Evolutionary conservation across 1,140 invertebrate species (phyloP).

Genomic region (Melanaphis sacchari): DNA sequence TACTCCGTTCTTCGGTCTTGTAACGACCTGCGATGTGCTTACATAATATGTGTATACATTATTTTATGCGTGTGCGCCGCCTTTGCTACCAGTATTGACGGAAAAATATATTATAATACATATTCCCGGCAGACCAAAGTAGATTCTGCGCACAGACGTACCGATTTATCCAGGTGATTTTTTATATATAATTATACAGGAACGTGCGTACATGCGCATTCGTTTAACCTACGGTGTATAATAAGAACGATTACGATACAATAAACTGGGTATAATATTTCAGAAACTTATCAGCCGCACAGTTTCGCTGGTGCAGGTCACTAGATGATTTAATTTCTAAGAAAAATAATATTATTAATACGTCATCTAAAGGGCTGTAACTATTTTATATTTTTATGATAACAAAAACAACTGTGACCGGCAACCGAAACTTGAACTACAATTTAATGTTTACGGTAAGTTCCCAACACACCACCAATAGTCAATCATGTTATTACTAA

Average conservation of each 20-base stretch:
- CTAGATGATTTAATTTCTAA: too few relatives aligned
- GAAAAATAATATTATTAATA: too few relatives aligned
- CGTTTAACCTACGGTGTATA: background rate
- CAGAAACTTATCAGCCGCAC: background rate
- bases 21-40: background rate
- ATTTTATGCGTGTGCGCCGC: background rate
- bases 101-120: background rate
- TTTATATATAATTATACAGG: background rate
- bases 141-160: background rate
- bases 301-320: background rate
- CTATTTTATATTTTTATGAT: background rate
- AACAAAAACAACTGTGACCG: background rate
- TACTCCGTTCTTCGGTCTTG: background rate
- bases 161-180: background rate
- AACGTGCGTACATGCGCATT: background rate
- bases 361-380: too few relatives aligned
- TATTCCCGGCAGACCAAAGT: background rate
- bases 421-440: background rate
- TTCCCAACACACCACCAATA: too few relatives aligned
- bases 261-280: background rate
- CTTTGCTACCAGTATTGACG: background rate
- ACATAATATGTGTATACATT: background rate
- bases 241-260: background rate
- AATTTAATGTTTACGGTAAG: background rate
- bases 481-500: too few relatives aligned